These are phyloP conservation scores for Phocides pigmalion DNA, from an alignment of 1,140 invertebrate genomes.

Conservation along the genomic window DNA sequence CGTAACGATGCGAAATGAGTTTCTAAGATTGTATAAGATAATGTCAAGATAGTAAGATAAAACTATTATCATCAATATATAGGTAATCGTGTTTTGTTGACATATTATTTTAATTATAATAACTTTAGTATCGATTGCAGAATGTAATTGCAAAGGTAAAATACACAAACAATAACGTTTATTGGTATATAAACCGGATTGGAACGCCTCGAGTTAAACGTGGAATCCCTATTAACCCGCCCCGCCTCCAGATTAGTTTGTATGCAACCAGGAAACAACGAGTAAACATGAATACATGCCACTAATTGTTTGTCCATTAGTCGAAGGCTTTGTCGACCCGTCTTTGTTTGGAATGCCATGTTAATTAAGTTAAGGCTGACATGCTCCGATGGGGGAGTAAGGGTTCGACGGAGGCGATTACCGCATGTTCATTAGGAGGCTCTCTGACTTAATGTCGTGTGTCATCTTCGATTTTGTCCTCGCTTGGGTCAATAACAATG, in stretches of 20 bases:
- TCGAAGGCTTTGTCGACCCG: conserved; percentile 20
- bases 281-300: conserved; percentile 29
- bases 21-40: too few species aligned
- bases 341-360: conserved; percentile 31
- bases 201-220: conserved; percentile 11
- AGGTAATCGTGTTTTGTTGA: too few species aligned
- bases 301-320: conserved; percentile 33
- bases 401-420: conserved; percentile 20
- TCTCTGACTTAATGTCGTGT: conserved; percentile 4
- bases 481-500: conserved; percentile 21
- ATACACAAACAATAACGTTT: neutral
- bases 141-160: conserved; percentile 1
- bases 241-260: conserved; percentile 25
- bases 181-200: conserved; percentile 19
- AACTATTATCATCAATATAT: too few species aligned
- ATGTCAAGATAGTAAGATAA: too few species aligned
- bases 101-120: too few species aligned
- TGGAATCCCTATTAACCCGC: conserved; percentile 23
- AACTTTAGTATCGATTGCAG: too few species aligned
- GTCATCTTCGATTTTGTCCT: conserved; percentile 24
- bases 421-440: conserved; percentile 22
- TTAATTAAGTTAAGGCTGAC: conserved; percentile 31
- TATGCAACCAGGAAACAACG: conserved; percentile 29
- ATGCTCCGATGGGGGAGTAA: conserved; percentile 21
- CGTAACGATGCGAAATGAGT: too few species aligned